phyloP scores from a whole-genome alignment of 2,888 invertebrate species.

The Habrosyne pyritoides region DNA sequence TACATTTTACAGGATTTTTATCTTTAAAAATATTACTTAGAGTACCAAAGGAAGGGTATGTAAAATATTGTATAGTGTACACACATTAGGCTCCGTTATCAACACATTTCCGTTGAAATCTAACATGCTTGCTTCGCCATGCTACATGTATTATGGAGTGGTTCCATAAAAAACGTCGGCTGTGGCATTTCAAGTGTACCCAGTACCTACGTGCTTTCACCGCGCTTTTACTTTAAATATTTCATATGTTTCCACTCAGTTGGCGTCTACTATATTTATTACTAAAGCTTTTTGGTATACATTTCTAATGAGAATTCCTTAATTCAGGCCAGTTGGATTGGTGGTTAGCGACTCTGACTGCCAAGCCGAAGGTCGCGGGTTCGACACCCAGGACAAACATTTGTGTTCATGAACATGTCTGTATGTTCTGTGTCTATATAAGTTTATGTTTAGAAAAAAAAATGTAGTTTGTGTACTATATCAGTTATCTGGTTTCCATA shows the following conservation, averaged over 20 bases:
- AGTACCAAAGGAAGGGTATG: no score
- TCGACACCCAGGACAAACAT: no score
- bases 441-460: no score
- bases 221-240: slow-evolving; percentile 48
- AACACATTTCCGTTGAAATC: slow-evolving; percentile 17
- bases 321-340: neutral
- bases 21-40: no score
- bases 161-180: slow-evolving; percentile 37
- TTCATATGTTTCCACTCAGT: slow-evolving; percentile 41
- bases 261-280: slow-evolving; percentile 34
- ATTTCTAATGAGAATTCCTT: slow-evolving; percentile 11
- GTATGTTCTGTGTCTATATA: no score
- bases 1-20: no score
- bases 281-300: slow-evolving; percentile 24
- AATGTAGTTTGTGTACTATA: no score
- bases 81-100: slow-evolving; percentile 10
- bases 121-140: slow-evolving; percentile 10
- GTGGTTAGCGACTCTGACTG: no score
- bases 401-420: no score
- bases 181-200: slow-evolving; percentile 30
- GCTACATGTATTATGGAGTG: slow-evolving; percentile 36
- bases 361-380: no score
- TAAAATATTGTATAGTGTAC: neutral
- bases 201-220: slow-evolving; percentile 44
- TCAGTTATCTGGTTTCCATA: no score